Percentiles rank a stretch among this genome's conserved stretches.
Conservation (phyloP, 2,888 invertebrate species). For the Tethea ocularis region DNA sequence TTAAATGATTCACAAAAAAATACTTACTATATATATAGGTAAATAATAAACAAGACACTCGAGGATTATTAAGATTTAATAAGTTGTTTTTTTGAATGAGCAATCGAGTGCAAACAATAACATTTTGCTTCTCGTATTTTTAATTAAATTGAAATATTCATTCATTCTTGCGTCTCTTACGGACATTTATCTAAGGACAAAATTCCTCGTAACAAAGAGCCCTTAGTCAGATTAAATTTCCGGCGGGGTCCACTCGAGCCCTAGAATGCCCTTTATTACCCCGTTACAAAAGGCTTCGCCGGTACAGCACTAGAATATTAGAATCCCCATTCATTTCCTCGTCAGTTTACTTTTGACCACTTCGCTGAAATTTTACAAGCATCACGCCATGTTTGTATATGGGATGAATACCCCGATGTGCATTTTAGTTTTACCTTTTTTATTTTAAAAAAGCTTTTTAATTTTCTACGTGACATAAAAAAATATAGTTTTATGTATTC, state of each 20-base stretch:
- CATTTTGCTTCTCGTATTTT: conserved; percentile 60
- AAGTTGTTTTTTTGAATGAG: conserved; percentile 46
- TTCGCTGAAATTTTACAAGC: conserved; percentile 38
- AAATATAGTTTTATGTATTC: too few relatives aligned
- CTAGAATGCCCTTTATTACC: conserved; percentile 78
- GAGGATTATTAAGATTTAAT: conserved; percentile 38
- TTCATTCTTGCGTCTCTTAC: conserved; percentile 59
- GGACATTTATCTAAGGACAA: conserved; percentile 75
- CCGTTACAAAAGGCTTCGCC: conserved; percentile 68
- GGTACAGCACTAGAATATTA: conserved; percentile 71
- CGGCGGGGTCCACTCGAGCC: conserved; percentile 74
- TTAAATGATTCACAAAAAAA: too few relatives aligned
- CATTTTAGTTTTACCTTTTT: not conserved
- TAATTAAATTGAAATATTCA: conserved; percentile 79
- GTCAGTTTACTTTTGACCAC: conserved; percentile 52
- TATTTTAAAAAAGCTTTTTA: not conserved
- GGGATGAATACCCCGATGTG: not conserved
- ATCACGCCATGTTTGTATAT: conserved; percentile 25
- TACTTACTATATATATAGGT: too few relatives aligned
- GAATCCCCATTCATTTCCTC: conserved; percentile 65
- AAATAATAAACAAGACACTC: conserved; percentile 32
- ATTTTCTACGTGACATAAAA: not conserved
- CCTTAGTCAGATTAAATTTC: conserved; percentile 79
- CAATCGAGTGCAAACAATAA: conserved; percentile 57
- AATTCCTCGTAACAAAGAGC: conserved; percentile 73